Evolutionary conservation across 2,113 vertebrate species (phyloP).

Genomic region (Okapia johnstoni): DNA sequence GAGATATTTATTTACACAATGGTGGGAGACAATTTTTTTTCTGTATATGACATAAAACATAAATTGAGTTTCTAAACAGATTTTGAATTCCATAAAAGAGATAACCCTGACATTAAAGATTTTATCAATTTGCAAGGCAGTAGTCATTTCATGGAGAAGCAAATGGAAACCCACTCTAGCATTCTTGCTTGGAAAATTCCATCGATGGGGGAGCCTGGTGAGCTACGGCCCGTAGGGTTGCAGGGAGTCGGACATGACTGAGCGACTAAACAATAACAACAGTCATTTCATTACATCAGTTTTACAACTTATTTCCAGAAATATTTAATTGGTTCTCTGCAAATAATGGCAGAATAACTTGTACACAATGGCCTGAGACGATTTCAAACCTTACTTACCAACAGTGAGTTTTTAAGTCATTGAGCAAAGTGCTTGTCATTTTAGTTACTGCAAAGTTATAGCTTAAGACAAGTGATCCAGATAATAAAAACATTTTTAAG

Average conservation of each 20-base stretch:
- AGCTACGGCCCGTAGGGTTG: accelerated
- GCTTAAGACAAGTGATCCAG: neutral
- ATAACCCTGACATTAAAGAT: neutral
- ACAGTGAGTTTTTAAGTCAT: neutral
- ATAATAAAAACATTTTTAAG: neutral
- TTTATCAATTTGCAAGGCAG: neutral
- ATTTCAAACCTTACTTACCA: neutral
- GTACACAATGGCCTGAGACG: neutral
- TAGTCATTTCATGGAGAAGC: neutral
- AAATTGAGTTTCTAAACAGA: neutral
- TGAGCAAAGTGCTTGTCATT: neutral
- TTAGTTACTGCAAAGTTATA: slow-evolving; percentile 14
- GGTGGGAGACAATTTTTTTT: neutral
- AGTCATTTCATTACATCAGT: neutral
- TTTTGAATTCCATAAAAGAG: neutral
- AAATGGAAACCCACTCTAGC: neutral
- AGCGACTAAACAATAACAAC: neutral
- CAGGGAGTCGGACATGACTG: neutral
- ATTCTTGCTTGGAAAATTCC: neutral
- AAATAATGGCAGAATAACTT: neutral
- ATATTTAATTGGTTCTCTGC: neutral
- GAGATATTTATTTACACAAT: neutral
- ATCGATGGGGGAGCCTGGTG: accelerated
- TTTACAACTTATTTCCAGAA: neutral
- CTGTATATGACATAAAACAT: neutral